A percentile compares a stretch with the other conserved stretches of the same genome.
These are phyloP conservation scores for Acanthosepion esculentum DNA, from an alignment of 2,888 invertebrate species.

Conservation along the genomic window DNA sequence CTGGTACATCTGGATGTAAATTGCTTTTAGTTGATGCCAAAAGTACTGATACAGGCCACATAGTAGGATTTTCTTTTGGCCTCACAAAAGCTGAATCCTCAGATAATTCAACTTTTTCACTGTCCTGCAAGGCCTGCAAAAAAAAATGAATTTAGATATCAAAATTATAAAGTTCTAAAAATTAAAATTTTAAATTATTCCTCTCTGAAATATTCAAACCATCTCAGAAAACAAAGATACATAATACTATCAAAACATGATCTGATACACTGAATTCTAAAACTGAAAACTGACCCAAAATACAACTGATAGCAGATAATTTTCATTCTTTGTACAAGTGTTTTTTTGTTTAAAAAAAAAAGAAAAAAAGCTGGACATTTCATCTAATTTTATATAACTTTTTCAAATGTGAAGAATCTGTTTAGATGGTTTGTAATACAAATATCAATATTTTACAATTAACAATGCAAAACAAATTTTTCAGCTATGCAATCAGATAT, in stretches of 20 bases:
- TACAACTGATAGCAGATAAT: no score
- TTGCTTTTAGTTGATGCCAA: conserved; percentile 58
- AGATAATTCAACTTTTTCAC: conserved; percentile 87
- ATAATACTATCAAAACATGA: no score
- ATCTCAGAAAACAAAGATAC: background rate
- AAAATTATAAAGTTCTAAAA: background rate
- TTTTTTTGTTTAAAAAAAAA: no score
- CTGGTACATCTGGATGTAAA: conserved; percentile 89
- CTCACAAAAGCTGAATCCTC: conserved; percentile 84
- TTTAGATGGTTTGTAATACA: background rate
- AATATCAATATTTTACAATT: background rate
- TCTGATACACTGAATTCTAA: no score
- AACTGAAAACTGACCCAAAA: no score
- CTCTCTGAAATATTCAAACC: background rate
- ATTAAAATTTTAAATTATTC: background rate
- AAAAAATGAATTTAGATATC: background rate
- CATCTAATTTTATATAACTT: no score
- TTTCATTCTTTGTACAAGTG: no score
- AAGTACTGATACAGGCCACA: conserved; percentile 84
- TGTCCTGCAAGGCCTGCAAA: conserved; percentile 82
- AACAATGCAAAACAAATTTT: background rate
- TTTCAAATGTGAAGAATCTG: no score
- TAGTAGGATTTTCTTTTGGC: conserved; percentile 84
- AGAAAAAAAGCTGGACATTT: no score
- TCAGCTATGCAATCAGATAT: background rate